These are phyloP conservation scores for Zygogramma bicolorata DNA, from an alignment of 2,888 invertebrate genomes.

Conservation along the genomic window DNA sequence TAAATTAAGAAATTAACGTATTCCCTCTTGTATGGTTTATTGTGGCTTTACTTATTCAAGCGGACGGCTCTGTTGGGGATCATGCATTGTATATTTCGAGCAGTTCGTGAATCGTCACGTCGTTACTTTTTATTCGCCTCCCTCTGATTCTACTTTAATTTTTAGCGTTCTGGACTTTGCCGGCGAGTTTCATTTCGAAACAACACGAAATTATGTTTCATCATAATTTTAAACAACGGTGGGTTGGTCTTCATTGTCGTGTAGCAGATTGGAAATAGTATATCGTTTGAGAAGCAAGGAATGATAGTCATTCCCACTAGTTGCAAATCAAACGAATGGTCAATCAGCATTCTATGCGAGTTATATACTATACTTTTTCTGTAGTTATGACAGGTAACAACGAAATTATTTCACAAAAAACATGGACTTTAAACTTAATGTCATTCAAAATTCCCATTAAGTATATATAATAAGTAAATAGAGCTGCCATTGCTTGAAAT, in stretches of 20 bases:
- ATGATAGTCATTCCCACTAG: too few relatives aligned
- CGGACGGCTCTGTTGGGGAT: constrained; percentile 58
- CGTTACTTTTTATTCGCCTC: constrained; percentile 50
- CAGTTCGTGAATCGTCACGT: constrained; percentile 64
- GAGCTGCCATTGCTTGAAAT: too few relatives aligned
- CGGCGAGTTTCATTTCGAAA: constrained; percentile 5
- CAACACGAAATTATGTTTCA: neutral
- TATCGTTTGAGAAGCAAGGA: too few relatives aligned
- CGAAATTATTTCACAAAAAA: too few relatives aligned
- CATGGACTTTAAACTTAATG: too few relatives aligned
- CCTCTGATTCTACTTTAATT: constrained; percentile 41
- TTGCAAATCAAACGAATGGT: too few relatives aligned
- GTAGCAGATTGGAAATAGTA: neutral
- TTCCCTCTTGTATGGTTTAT: constrained; percentile 67
- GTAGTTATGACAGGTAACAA: too few relatives aligned
- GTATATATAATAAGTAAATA: too few relatives aligned
- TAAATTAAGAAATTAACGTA: constrained; percentile 68
- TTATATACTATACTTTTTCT: too few relatives aligned
- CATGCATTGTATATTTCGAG: constrained; percentile 64
- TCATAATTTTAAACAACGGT: neutral
- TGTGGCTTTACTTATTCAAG: constrained; percentile 66
- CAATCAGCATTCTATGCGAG: too few relatives aligned
- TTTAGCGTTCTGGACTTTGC: constrained; percentile 16
- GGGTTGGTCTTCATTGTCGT: neutral
- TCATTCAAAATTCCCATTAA: too few relatives aligned